A percentile compares a stretch with the other conserved stretches of the same genome.
phyloP scores from a whole-genome alignment of 1,140 invertebrate genomes.

The Bombus ignitus region DNA sequence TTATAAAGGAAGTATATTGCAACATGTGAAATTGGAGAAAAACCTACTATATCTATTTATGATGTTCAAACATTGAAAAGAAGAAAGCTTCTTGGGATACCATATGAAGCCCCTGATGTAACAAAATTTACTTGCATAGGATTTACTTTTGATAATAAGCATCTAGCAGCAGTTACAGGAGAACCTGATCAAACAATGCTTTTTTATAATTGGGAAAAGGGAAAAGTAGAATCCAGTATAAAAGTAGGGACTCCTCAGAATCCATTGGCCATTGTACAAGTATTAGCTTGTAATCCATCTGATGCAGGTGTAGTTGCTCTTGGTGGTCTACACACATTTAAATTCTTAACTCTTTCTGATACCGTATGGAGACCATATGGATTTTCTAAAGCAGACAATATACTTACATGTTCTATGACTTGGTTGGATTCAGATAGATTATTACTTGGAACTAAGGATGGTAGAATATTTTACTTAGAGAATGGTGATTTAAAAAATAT shows the following conservation, averaged over 20 bases:
- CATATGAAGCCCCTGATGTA: conserved; percentile 78
- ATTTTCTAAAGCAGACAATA: conserved; percentile 91
- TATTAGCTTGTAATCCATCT: conserved; percentile 88
- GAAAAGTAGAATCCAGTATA: conserved; percentile 89
- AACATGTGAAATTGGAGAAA: conserved; percentile 82
- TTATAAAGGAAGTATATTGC: conserved; percentile 83
- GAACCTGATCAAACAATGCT: conserved; percentile 91
- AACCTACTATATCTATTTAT: conserved; percentile 86
- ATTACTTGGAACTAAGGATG: conserved; percentile 89
- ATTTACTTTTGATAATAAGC: conserved; percentile 91
- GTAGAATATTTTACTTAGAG: conserved; percentile 89
- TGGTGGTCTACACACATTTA: conserved; percentile 88
- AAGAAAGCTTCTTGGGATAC: conserved; percentile 85
- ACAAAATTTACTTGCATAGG: conserved; percentile 87
- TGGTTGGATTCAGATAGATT: conserved; percentile 90
- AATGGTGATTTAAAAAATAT: conserved; percentile 89
- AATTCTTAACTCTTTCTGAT: conserved; percentile 91
- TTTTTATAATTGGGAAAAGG: conserved; percentile 93
- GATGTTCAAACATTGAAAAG: conserved; percentile 85
- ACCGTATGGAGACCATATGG: conserved; percentile 91
- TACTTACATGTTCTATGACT: conserved; percentile 87
- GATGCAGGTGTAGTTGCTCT: conserved; percentile 90
- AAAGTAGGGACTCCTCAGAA: conserved; percentile 87
- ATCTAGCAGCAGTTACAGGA: conserved; percentile 90
- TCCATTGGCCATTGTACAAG: conserved; percentile 80